A percentile compares a stretch with the other conserved stretches of the same genome.
phyloP scores from a whole-genome alignment of 2,888 invertebrate species.

The Papilio demoleus region DNA sequence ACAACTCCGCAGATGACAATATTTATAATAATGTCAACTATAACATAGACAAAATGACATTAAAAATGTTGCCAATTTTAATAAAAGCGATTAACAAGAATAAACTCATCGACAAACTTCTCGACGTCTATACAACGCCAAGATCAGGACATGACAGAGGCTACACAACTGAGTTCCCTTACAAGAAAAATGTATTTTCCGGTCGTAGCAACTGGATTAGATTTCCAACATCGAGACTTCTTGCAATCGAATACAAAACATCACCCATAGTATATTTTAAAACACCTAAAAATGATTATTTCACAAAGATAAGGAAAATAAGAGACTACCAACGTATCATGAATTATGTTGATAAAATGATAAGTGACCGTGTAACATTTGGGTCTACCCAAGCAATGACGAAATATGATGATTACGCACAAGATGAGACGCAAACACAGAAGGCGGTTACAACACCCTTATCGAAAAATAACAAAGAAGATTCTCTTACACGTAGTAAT shows the following conservation, averaged over 20 bases:
- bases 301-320: conserved; percentile 66
- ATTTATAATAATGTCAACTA: conserved; percentile 55
- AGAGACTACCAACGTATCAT: conserved; percentile 68
- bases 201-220: conserved; percentile 58
- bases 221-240: conserved; percentile 56
- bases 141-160: conserved; percentile 50
- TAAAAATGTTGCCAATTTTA: conserved; percentile 65
- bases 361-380: conserved; percentile 57
- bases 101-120: conserved; percentile 57
- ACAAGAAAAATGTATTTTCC: conserved; percentile 57
- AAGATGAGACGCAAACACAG: conserved; percentile 42
- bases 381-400: conserved; percentile 51
- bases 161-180: conserved; percentile 53
- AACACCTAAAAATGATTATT: conserved; percentile 66
- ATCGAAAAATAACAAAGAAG: conserved; percentile 28
- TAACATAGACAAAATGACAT: conserved; percentile 56
- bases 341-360: conserved; percentile 71
- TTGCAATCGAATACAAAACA: conserved; percentile 62
- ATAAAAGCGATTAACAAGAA: conserved; percentile 67
- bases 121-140: conserved; percentile 58
- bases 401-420: conserved; percentile 41
- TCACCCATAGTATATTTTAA: conserved; percentile 60
- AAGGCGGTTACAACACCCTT: conserved; percentile 40
- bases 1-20: conserved; percentile 57
- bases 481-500: conserved; percentile 8